Evolutionary conservation across 2,113 vertebrate genomes (phyloP), one percentile per base, ranked within the genome.

Genomic region (Catharus fuscescens): DNA sequence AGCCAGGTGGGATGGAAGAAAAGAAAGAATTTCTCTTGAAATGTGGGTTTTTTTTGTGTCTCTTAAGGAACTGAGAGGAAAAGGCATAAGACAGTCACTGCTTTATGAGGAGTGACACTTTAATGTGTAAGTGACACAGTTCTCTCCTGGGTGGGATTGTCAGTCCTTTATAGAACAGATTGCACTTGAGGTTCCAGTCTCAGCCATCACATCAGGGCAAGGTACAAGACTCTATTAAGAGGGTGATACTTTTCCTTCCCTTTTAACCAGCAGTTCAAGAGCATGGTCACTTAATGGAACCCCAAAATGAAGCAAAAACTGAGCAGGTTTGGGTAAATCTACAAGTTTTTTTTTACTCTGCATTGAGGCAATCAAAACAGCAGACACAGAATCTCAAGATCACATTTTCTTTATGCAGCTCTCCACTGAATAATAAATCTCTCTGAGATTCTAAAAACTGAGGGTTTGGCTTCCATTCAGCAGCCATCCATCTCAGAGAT

Each of bases 231-330:
- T 34, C 9, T 59, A 2, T 86, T 47, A 50, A 59, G 47, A 60
- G 16, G 10, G 32, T 45, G 50, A 83, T 18, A 38, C 9, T 66
- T 82, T 87, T 72, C 53, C 32, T 92, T 72, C 18, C 26, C 32
- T 86, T 93, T 73, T 70, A 78, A 77, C 14, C 34, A 36, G 34
- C 50, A 77, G 47, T 73, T 54, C 47, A 90, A 70, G 60, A 38
- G 34, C 14, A n/a, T 38, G 59, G 60, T 47, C 72, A 77, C 24
- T 70, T 74, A 31, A 42, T 38, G 18, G 44, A 14, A 54, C 60
- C 56, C n/a, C 67, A 74, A 80, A 90, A 74, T 18, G 44, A 77
- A 59, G 47, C 60, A 92, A 88, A 95, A 94, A 88, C 78, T 70
- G 72, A 59, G 24, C 44, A 36, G 52, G 14, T 56, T n/a, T 90